These are phyloP conservation scores for Sebastes dallii DNA, from an alignment of 2,797 vertebrate genomes.

Conservation along the genomic window DNA sequence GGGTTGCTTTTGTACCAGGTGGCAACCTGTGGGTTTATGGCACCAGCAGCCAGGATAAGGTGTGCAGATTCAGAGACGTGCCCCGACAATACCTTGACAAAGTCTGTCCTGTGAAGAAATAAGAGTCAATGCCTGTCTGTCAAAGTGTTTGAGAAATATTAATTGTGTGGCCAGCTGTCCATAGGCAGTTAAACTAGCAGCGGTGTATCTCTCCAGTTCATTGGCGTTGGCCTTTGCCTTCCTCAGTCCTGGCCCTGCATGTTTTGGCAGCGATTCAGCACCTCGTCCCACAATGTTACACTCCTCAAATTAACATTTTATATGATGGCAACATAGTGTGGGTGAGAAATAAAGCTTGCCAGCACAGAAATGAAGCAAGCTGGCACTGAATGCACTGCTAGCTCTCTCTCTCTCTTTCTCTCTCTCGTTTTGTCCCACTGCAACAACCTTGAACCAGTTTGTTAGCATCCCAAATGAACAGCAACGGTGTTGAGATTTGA, in stretches of 20 bases:
- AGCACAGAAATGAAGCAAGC: constrained; percentile 66
- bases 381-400: constrained; percentile 53
- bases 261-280: constrained; percentile 63
- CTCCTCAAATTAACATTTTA: constrained; percentile 75
- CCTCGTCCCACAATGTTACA: constrained; percentile 62
- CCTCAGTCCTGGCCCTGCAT: constrained; percentile 34
- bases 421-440: constrained; percentile 40
- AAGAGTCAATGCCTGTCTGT: constrained; percentile 3
- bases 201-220: constrained; percentile 36
- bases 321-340: constrained; percentile 51
- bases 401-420: constrained; percentile 12
- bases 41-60: neutral
- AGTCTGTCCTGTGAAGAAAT: neutral
- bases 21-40: neutral
- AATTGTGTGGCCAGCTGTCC: constrained; percentile 31
- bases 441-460: constrained; percentile 78
- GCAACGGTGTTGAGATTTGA: constrained; percentile 71
- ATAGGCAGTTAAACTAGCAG: constrained; percentile 17
- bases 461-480: constrained; percentile 75
- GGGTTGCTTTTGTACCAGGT: neutral
- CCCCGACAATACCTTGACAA: neutral
- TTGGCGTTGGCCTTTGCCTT: constrained; percentile 46
- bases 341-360: constrained; percentile 62
- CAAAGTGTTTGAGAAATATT: constrained; percentile 3
- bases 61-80: neutral